A percentile compares a stretch with the other conserved stretches of the same genome.
Conservation (phyloP, 1,140 invertebrate species). For the Atta texana region DNA sequence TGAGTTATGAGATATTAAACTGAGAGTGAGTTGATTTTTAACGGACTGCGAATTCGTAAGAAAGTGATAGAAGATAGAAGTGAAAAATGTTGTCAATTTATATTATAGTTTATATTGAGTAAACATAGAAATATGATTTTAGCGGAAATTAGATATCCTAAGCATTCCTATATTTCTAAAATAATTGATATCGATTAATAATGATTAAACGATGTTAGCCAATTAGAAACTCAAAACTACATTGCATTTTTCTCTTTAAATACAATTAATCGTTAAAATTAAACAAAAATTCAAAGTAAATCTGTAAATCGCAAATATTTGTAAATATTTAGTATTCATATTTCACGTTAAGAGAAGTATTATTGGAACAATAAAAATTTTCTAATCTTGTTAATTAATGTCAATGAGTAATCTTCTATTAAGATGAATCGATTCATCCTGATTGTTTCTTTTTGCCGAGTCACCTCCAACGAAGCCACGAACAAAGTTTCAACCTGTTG, state of each 20-base stretch:
- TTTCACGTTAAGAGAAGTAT: neutral
- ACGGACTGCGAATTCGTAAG: too few relatives aligned
- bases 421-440: constrained; percentile 20
- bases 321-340: neutral
- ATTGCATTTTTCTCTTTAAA: neutral
- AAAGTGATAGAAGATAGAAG: too few relatives aligned
- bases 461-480: neutral
- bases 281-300: constrained; percentile 2
- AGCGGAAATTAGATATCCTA: too few relatives aligned
- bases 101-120: too few relatives aligned
- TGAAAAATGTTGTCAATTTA: too few relatives aligned
- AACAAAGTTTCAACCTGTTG: constrained; percentile 57
- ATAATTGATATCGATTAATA: neutral
- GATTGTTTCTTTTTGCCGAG: constrained; percentile 42
- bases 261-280: neutral
- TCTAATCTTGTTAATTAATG: neutral
- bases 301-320: too few relatives aligned
- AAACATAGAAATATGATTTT: too few relatives aligned
- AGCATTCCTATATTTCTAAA: neutral
- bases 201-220: neutral
- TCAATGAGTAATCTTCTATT: constrained; percentile 5
- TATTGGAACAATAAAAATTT: neutral
- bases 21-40: too few relatives aligned
- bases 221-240: neutral
- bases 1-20: too few relatives aligned